A percentile compares a stretch with the other conserved stretches of the same genome.
Evolutionary conservation across 2,113 vertebrate genomes (phyloP).

Genomic region (Felis chaus): DNA sequence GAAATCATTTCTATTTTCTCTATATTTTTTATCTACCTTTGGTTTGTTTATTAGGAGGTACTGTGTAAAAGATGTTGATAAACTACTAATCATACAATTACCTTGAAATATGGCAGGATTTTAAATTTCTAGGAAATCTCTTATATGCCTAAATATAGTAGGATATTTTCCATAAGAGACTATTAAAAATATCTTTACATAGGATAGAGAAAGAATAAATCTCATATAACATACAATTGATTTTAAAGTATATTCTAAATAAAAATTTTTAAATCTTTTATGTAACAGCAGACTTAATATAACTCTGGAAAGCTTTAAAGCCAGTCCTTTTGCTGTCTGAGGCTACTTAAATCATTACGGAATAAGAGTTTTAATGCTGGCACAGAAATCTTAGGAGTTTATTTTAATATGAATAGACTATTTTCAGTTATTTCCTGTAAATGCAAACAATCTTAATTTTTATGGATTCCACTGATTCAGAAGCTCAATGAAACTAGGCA

Average conservation of each 20-base stretch:
- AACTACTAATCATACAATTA: not conserved
- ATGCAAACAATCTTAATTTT: slow-evolving; percentile 63
- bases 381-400: slow-evolving; percentile 42
- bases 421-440: slow-evolving; percentile 66
- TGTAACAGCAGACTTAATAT: slow-evolving; percentile 47
- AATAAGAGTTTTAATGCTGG: slow-evolving; percentile 2
- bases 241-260: slow-evolving; percentile 51
- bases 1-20: not conserved
- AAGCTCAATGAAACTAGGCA: slow-evolving; percentile 42
- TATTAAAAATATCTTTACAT: not conserved
- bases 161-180: not conserved
- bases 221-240: not conserved
- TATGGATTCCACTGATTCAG: slow-evolving; percentile 52
- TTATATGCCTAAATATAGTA: not conserved
- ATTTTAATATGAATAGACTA: slow-evolving; percentile 69
- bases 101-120: not conserved
- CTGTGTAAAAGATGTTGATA: not conserved
- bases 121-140: not conserved
- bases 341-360: slow-evolving; percentile 17
- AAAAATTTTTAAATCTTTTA: slow-evolving; percentile 37
- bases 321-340: slow-evolving; percentile 57
- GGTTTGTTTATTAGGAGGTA: not conserved
- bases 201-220: slow-evolving; percentile 43
- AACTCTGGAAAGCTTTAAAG: slow-evolving; percentile 24
- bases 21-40: not conserved